These are phyloP conservation scores for Simalia tracyae DNA, from an alignment of 2,797 vertebrate genomes.

Conservation along the genomic window DNA sequence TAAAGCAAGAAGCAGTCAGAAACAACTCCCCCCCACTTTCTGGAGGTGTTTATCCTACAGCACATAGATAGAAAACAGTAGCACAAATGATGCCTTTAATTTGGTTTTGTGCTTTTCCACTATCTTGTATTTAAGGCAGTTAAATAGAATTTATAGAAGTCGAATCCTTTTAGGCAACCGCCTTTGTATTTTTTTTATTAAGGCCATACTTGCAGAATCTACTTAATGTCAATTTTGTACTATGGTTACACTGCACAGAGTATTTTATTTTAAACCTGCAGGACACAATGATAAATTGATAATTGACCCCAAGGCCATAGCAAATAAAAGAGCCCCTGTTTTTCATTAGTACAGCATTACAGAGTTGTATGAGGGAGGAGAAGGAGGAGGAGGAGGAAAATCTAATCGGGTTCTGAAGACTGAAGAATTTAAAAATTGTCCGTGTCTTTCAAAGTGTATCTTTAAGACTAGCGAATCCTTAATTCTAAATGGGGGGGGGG, in stretches of 20 bases:
- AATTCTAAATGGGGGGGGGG: conserved; percentile 57
- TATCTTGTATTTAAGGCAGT: conserved; percentile 74
- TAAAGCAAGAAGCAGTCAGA: conserved; percentile 41
- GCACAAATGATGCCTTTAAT: conserved; percentile 59
- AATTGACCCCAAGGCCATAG: conserved; percentile 83
- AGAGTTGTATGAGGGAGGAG: conserved; percentile 66
- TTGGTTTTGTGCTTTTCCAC: conserved; percentile 72
- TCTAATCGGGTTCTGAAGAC: conserved; percentile 66
- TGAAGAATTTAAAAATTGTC: conserved; percentile 69
- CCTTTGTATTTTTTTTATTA: conserved; percentile 83
- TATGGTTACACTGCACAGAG: conserved; percentile 75
- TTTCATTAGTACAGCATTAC: conserved; percentile 84
- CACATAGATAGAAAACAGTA: conserved; percentile 60
- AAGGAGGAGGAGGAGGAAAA: conserved; percentile 33
- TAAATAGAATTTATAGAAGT: conserved; percentile 80
- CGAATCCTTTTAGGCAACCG: conserved; percentile 76
- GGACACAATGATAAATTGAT: conserved; percentile 84
- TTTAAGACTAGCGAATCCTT: conserved; percentile 57
- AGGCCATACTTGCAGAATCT: conserved; percentile 80
- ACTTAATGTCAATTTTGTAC: conserved; percentile 80
- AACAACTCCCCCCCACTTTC: conserved; percentile 28
- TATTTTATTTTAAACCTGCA: conserved; percentile 82
- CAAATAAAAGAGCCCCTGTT: conserved; percentile 82
- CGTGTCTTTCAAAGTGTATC: conserved; percentile 61
- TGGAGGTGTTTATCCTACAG: conserved; percentile 34